A percentile compares a stretch with the other conserved stretches of the same genome.
phyloP scores from a whole-genome alignment of 2,888 invertebrate genomes.

The Andrena flavipes region DNA sequence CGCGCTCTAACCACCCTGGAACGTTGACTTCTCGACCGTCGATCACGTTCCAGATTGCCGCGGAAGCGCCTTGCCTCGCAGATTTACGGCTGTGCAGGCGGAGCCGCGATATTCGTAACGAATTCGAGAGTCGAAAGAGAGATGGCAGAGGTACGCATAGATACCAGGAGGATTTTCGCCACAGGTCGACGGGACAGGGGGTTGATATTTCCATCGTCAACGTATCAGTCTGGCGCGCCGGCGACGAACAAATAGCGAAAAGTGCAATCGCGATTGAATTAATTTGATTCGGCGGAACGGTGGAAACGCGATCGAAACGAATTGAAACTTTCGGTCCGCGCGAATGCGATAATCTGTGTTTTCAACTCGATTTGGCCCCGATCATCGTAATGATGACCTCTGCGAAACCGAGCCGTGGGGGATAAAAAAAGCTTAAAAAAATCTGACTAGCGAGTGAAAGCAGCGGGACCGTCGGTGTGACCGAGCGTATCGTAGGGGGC shows the following conservation, averaged over 20 bases:
- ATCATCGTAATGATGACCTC: conserved; percentile 56
- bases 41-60: conserved; percentile 22
- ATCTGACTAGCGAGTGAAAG: conserved; percentile 53
- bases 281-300: conserved; percentile 60
- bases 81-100: background rate
- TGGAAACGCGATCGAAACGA: conserved; percentile 65
- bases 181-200: conserved; percentile 25
- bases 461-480: background rate
- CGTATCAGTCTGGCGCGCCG: conserved; percentile 15
- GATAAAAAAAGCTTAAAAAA: conserved; percentile 53
- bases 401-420: conserved; percentile 45
- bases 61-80: background rate
- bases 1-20: conserved; percentile 11
- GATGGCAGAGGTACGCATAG: conserved; percentile 4
- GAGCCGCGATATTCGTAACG: too few relatives aligned
- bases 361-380: conserved; percentile 63
- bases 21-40: conserved; percentile 18
- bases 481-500: background rate
- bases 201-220: conserved; percentile 53
- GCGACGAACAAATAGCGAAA: conserved; percentile 54
- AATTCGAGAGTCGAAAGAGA: too few relatives aligned
- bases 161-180: conserved; percentile 39
- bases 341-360: conserved; percentile 69
- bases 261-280: conserved; percentile 66
- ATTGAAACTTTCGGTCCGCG: conserved; percentile 68